Conservation (phyloP, 2,797 vertebrate genomes). For the Peromyscus eremicus region DNA sequence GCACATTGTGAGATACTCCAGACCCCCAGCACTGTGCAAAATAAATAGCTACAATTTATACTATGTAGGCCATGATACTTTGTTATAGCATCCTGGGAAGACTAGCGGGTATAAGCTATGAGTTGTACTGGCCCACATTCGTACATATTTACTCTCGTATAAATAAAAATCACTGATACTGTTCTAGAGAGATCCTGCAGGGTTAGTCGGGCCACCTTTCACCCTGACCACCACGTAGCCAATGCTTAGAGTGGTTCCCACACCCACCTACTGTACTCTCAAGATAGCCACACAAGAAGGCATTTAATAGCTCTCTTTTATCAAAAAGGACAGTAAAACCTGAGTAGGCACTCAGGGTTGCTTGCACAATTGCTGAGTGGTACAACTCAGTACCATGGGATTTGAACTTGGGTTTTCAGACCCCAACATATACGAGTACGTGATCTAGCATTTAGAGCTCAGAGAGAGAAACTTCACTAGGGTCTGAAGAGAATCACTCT, state of each 20-base stretch:
- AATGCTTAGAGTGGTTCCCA: neutral
- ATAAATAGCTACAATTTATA: neutral
- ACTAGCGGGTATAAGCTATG: neutral
- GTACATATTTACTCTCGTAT: neutral
- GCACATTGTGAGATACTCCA: neutral
- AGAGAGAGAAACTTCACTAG: neutral
- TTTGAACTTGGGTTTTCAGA: conserved; percentile 32
- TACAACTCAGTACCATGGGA: neutral
- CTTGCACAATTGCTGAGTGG: neutral
- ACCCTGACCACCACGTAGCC: neutral
- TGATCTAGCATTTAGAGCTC: neutral
- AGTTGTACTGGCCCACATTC: neutral
- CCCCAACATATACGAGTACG: neutral
- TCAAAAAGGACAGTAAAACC: neutral
- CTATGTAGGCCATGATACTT: neutral
- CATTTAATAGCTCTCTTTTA: neutral
- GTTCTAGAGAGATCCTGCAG: neutral
- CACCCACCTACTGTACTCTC: neutral
- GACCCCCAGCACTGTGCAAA: neutral
- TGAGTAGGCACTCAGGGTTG: neutral
- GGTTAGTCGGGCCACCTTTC: rapidly evolving
- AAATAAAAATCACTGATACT: neutral
- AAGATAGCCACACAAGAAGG: neutral
- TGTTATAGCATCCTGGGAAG: neutral
- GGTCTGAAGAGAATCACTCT: neutral